Conservation (phyloP, 2,888 invertebrate species). For the Elgonia sp. region DNA sequence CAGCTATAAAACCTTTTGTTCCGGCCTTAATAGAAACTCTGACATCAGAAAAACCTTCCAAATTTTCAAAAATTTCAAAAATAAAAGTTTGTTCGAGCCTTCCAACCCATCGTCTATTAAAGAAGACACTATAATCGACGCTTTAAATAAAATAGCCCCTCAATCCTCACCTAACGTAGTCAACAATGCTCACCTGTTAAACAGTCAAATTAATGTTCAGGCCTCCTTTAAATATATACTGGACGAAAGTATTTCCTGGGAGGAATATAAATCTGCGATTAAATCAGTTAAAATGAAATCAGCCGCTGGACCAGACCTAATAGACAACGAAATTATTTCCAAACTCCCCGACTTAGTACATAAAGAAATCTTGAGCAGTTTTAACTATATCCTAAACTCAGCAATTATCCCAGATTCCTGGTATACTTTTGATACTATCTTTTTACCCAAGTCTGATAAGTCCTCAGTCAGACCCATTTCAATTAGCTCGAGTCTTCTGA, state of each 20-base stretch:
- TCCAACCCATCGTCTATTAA: neutral
- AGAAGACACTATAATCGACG: neutral
- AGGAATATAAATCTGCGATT: neutral
- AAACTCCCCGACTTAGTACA: neutral
- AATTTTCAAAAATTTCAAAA: constrained; percentile 46
- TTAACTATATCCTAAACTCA: neutral
- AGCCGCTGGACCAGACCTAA: constrained; percentile 41
- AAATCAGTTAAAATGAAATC: neutral
- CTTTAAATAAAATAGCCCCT: constrained; percentile 10
- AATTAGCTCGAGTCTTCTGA: constrained; percentile 38
- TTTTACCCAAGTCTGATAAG: constrained; percentile 44
- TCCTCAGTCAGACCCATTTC: constrained; percentile 40
- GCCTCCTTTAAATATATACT: neutral
- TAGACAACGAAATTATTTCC: constrained; percentile 16
- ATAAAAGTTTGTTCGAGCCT: neutral
- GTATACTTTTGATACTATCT: constrained; percentile 23
- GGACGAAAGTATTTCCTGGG: neutral
- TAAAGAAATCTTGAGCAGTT: constrained; percentile 3
- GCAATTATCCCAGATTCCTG: constrained; percentile 6
- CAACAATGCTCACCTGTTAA: neutral
- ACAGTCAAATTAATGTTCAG: neutral
- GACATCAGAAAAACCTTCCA: constrained; percentile 15
- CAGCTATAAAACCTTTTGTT: constrained; percentile 35
- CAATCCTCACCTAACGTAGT: neutral
- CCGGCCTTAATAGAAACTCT: constrained; percentile 10